Evolutionary conservation across 2,888 invertebrate genomes (phyloP), one percentile per base, ranked within the genome.

Genomic region (Dione juno): DNA sequence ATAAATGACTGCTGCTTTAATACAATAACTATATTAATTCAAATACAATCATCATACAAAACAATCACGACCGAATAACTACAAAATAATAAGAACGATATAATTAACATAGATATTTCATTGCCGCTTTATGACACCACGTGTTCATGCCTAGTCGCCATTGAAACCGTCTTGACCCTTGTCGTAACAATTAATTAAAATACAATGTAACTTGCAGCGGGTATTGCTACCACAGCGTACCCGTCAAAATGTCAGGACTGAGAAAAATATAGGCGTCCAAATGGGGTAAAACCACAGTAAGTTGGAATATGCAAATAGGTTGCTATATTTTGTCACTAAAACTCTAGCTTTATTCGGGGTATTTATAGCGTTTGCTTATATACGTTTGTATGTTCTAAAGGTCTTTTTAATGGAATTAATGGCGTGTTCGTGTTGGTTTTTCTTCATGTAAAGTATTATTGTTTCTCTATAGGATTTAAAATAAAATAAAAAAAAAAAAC

Each of bases 151-250:
- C 78, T 77, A 74, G 76, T 75, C 76, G 86, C 84, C 84, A 83
- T 91, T 79, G 76, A 80, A 70, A 67, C 72, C 82, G 83, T 84
- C 85, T 85, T 84, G 84, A 82, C 83, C 83, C 75, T 74, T 74
- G 83, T 84, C 76, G 84, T 88, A 88, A 90, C 90, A 88, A 91
- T 92, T 92, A 91, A 92, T 91, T 90, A 89, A 86, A 88, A 86
- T 84, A 86, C 89, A 89, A 88, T 86, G 85, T 88, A 72, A 70
- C 70, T 64, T 74, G 72, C 74, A 58, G 70, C 5, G 28, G 28
- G 28, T 71, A 71, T 69, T 69, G 77, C 77, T 76, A 75, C 75
- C 70, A 76, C 76, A 76, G 78, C 67, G 69, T 75, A 75, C 77
- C 77, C 78, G 77, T 82, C 81, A 80, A 78, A 81, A 80, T 77